These are phyloP conservation scores for Aplochiton taeniatus DNA, from an alignment of 2,797 vertebrate species.

Conservation along the genomic window DNA sequence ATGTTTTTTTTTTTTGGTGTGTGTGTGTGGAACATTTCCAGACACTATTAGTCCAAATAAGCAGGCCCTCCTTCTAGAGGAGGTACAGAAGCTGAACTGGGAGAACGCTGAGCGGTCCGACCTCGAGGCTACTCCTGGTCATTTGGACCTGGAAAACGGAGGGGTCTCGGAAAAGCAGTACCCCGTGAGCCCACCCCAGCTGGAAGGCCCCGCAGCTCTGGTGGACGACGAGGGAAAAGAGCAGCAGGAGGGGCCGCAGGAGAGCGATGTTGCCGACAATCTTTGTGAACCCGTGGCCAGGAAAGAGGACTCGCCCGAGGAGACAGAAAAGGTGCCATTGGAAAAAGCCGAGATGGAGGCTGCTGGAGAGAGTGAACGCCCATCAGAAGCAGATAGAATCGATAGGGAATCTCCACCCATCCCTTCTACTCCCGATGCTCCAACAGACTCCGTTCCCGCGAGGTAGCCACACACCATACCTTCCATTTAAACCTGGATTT, in stretches of 20 bases:
- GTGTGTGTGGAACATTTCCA: constrained; percentile 69
- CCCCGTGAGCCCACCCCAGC: constrained; percentile 25
- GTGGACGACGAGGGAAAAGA: constrained; percentile 24
- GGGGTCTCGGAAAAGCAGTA: constrained; percentile 28
- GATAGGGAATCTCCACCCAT: constrained; percentile 13
- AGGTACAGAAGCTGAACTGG: constrained; percentile 83
- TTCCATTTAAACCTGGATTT: not conserved
- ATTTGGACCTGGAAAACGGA: constrained; percentile 45
- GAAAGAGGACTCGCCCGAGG: constrained; percentile 32
- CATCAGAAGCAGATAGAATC: not conserved
- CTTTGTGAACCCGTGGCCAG: constrained; percentile 19
- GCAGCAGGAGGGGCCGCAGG: constrained; percentile 18
- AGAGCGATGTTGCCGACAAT: constrained; percentile 15
- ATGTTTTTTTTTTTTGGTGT: constrained; percentile 23
- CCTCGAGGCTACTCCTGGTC: constrained; percentile 19
- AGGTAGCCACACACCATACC: constrained; percentile 50
- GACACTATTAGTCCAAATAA: constrained; percentile 74
- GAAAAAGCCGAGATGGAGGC: constrained; percentile 31
- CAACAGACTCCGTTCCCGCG: constrained; percentile 32
- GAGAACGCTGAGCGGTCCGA: constrained; percentile 76
- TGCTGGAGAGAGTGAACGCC: constrained; percentile 27
- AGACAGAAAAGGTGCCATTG: constrained; percentile 14
- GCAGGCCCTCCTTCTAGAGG: constrained; percentile 74
- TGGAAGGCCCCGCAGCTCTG: constrained; percentile 45
- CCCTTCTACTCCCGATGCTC: constrained; percentile 10